A percentile compares a stretch with the other conserved stretches of the same genome.
phyloP scores from a whole-genome alignment of 2,113 vertebrate species.

The Neofelis nebulosa region DNA sequence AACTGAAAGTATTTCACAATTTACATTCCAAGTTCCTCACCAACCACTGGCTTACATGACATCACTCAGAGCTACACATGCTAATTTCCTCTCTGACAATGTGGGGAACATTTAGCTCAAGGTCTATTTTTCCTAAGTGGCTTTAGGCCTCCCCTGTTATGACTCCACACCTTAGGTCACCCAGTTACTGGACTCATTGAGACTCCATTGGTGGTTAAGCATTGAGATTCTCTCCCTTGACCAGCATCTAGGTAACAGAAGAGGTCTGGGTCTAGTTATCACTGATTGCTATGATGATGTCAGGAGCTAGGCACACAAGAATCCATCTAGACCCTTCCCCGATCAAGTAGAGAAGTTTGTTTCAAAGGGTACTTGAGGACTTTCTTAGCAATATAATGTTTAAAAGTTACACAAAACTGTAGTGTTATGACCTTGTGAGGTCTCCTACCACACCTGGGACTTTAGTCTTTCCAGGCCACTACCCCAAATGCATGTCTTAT shows the following conservation, averaged over 20 bases:
- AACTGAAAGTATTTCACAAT: conserved; percentile 70
- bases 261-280: background rate
- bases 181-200: background rate
- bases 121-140: conserved; percentile 25
- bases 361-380: background rate
- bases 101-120: conserved; percentile 20
- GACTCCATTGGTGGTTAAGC: background rate
- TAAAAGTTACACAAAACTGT: background rate
- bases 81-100: background rate
- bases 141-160: background rate
- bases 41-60: conserved; percentile 36
- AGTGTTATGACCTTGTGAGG: background rate
- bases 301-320: background rate
- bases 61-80: background rate
- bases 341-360: background rate
- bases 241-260: background rate
- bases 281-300: background rate
- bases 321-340: background rate
- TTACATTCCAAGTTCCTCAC: background rate
- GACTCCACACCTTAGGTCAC: background rate
- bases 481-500: background rate
- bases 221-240: background rate
- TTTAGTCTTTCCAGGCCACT: background rate
- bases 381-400: background rate
- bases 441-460: background rate